Evolutionary conservation across 2,888 invertebrate genomes (phyloP).

Genomic region (Rhaphigaster nebulosa): DNA sequence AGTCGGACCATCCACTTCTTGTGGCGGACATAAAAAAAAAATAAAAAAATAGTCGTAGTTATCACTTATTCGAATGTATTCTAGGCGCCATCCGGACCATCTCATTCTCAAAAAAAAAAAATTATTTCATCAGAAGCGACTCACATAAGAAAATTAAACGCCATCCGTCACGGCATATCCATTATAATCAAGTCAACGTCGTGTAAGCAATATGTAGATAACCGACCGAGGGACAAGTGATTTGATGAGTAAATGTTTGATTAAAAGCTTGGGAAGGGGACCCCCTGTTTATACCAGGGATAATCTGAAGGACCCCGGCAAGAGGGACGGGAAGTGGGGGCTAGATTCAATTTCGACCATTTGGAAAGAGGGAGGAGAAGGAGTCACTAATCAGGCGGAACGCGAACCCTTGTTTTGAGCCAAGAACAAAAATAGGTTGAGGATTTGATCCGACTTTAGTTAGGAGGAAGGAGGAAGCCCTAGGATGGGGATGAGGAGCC

Average conservation of each 20-base stretch:
- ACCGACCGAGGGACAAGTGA: conserved; percentile 12
- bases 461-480: not conserved
- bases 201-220: conserved; percentile 47
- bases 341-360: conserved; percentile 9
- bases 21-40: no score
- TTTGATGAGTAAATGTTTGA: conserved; percentile 50
- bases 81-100: no score
- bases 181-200: conserved; percentile 37
- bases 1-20: no score
- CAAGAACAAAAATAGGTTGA: not conserved
- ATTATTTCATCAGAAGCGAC: not conserved
- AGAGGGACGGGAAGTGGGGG: not conserved
- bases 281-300: conserved; percentile 26
- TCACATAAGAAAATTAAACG: not conserved
- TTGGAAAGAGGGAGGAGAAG: not conserved
- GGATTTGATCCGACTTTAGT: not conserved
- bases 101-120: no score
- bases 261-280: conserved; percentile 40
- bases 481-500: not conserved
- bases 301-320: conserved; percentile 23
- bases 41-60: no score
- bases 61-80: no score
- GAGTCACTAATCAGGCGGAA: conserved; percentile 29
- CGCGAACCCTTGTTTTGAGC: conserved; percentile 15
- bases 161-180: not conserved